Base-by-base conservation (phyloP, 1,140 invertebrate species). In the Leptestheria dahalacensis region DNA sequence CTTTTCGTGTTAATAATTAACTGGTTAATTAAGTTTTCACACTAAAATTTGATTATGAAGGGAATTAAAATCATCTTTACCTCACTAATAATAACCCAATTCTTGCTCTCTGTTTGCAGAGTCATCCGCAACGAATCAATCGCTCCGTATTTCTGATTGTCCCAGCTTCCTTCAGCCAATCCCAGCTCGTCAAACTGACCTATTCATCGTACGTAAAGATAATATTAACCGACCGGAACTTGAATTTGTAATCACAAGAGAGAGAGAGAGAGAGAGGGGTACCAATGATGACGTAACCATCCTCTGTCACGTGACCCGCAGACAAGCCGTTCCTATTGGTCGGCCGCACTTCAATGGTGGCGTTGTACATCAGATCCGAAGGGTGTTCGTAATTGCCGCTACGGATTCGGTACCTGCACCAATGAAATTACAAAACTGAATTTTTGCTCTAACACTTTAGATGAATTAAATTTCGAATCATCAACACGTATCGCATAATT, bases 341-440 rank as follows among this genome's bases (percentile, higher is more conserved):
- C 3, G 84, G 81, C 49, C 86, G 70, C 12, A 92, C 78, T 77
- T 96, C 89, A 21, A 96, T 79, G 0, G 85, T 86, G 1, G 91
- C 89, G 66, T 95, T 90, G 66, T 86, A 86, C 69, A 96, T 88
- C 64, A 85, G 84, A 73, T 97, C 93, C 10, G 83, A 86, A 0
- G 85, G 84, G 75, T 96, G 91, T 66, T 96, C 89, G 2, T 82
- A 80, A 73, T 96, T 96, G 20, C 91, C 91, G 73, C 88, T 94
- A 59, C 87, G 80, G 68, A 97, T 90, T 61, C 86, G 75, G 72
- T 82, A 94, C 63, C 88, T 91, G 73, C 47, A 73, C n/a, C n/a
- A n/a, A n/a, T n/a, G n/a, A n/a, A n/a, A n/a, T n/a, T n/a, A n/a
- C n/a, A n/a, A n/a, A n/a, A n/a, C n/a, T n/a, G n/a, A n/a, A n/a